These are phyloP conservation scores for Noctilio leporinus DNA, from an alignment of 2,113 vertebrate genomes.

Conservation along the genomic window DNA sequence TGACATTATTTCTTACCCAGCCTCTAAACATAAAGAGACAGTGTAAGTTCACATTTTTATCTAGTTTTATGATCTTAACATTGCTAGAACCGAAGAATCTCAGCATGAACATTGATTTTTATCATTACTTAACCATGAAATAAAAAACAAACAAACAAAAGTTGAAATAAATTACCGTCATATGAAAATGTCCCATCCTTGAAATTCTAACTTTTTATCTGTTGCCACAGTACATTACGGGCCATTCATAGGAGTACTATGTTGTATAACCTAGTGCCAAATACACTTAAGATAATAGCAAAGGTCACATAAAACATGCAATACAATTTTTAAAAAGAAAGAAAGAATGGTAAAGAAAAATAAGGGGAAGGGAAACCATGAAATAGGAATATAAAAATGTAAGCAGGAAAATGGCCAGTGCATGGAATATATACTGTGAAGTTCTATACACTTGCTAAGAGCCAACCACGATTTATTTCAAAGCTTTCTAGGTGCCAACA, in stretches of 20 bases:
- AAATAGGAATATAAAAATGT: neutral
- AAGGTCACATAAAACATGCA: neutral
- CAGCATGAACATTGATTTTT: neutral
- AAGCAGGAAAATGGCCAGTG: neutral
- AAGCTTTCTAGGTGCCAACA: neutral
- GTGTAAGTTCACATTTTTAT: neutral
- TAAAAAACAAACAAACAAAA: neutral
- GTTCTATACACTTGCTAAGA: neutral
- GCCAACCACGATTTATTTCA: neutral
- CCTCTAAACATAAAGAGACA: neutral
- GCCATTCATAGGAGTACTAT: neutral
- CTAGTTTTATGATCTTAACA: neutral
- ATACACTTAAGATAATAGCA: neutral
- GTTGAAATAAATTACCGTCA: neutral
- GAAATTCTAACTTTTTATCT: constrained; percentile 18
- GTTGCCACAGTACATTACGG: neutral
- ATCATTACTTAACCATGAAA: neutral
- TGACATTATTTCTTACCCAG: neutral
- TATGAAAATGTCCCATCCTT: constrained; percentile 7
- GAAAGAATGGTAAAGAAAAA: neutral
- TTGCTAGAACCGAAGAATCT: neutral
- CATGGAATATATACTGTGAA: neutral
- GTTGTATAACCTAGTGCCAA: neutral
- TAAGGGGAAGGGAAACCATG: neutral
- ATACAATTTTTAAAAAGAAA: neutral